A percentile compares a stretch with the other conserved stretches of the same genome.
These are phyloP conservation scores for Acanthornis magna DNA, from an alignment of 2,797 vertebrate genomes.

Conservation along the genomic window DNA sequence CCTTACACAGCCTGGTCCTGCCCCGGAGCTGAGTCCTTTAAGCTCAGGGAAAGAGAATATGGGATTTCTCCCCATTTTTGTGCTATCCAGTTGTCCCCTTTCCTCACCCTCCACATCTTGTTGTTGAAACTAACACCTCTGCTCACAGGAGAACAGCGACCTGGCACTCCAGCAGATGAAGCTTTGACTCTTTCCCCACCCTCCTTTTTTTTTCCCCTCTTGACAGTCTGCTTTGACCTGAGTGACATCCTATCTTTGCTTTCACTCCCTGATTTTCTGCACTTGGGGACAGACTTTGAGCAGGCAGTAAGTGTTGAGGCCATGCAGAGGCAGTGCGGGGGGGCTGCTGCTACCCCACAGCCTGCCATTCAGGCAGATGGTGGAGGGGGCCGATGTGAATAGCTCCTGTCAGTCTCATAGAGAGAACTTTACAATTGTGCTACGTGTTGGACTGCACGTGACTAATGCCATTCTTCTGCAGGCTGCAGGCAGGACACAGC, in stretches of 20 bases:
- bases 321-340: background rate
- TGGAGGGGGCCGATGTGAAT: conserved; percentile 68
- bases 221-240: conserved; percentile 23
- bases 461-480: conserved; percentile 69
- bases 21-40: background rate
- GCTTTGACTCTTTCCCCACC: background rate
- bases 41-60: background rate
- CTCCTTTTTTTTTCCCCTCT: background rate
- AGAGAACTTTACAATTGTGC: conserved; percentile 70
- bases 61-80: background rate
- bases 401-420: conserved; percentile 72
- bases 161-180: background rate
- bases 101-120: background rate
- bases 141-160: background rate
- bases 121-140: background rate
- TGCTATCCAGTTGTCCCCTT: background rate
- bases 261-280: conserved; percentile 29
- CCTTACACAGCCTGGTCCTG: background rate
- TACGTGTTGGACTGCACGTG: conserved; percentile 68
- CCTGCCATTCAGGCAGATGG: conserved; percentile 78
- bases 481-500: conserved; percentile 64
- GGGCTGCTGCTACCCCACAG: conserved; percentile 45
- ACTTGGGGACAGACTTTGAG: conserved; percentile 41
- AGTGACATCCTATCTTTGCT: conserved; percentile 33
- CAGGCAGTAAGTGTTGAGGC: conserved; percentile 39